Conservation (phyloP, 35 echinoderm and acorn worm species). For the Lytechinus variegatus region DNA sequence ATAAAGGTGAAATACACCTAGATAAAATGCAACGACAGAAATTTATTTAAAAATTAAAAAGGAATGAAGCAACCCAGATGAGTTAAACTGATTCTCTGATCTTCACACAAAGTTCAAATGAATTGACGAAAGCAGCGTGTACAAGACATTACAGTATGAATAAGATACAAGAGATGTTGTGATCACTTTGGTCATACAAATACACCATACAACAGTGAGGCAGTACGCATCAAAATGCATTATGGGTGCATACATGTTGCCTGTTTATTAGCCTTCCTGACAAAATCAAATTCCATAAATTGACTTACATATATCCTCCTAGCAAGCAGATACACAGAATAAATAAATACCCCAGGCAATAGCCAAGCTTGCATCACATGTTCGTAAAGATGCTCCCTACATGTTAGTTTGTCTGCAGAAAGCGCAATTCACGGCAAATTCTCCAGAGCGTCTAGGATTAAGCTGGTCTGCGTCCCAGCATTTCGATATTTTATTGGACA, state of each 20-base stretch:
- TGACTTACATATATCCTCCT: background rate
- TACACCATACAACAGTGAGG: no score
- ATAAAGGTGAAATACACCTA: no score
- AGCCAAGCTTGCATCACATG: background rate
- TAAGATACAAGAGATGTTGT: no score
- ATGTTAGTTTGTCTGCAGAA: background rate
- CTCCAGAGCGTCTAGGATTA: slow-evolving; percentile 10
- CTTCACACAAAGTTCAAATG: no score
- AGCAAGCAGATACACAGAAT: background rate
- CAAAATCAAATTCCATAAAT: background rate
- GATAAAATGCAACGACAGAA: no score
- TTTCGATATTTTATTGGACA: background rate
- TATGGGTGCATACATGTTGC: background rate
- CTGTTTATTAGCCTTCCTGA: background rate
- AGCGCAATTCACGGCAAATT: background rate
- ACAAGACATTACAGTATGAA: no score
- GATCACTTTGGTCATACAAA: no score
- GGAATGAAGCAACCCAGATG: no score
- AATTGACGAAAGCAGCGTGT: no score
- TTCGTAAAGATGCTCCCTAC: background rate
- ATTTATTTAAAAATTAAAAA: no score
- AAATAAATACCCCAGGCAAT: background rate
- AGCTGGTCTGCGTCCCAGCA: background rate
- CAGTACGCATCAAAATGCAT: no score
- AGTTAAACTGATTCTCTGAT: no score